Evolutionary conservation across 2,797 vertebrate genomes (phyloP), one percentile per base, ranked within the genome.

Genomic region (Rousettus madagascariensis): DNA sequence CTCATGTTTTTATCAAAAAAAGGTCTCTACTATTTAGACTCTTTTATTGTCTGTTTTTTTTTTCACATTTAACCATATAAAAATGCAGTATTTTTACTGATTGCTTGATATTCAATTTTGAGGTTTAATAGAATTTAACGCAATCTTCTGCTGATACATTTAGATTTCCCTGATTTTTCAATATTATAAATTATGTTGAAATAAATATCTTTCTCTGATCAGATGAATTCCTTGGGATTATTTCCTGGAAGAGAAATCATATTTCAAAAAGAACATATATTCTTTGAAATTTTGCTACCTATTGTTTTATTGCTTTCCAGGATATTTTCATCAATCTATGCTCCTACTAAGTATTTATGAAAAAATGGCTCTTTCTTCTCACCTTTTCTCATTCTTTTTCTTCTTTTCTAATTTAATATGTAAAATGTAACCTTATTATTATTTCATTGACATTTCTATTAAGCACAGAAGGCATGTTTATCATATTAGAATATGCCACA

Each of bases 191-290:
- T 79, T 65, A 78, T 79, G 28, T 57, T 55, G 38, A 33, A 90
- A 91, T 69, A 77, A 30, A 66, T 79, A 74, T 61, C 26, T 16
- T 49, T 51, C 24, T 17, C 43, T 4, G 15, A 68, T 43, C 13
- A 90, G 63, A 83, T 87, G 87, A 91, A 77, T 71, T 53, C 24
- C 46, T 94, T 96, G 63, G 20, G 1, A 65, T 91, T 63, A 68
- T 63, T 77, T 65, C 20, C 0, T 10, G n/a, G 61, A 86, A 72
- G 22, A 68, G 15, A 91, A 93, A 91, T 91, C 55, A 59, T 17
- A 49, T 30, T 36, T 87, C 30, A 68, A 24, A 90, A 84, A 51
- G 17, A 95, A 41, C 19, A 2, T 30, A 57, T 41, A 74, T 51
- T 74, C 66, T 93, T 63, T 86, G 51, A 46, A 63, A 15, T 65